Evolutionary conservation across 2,888 invertebrate species (phyloP), one percentile per base, ranked within the genome.

Genomic region (Aplocera efformata): DNA sequence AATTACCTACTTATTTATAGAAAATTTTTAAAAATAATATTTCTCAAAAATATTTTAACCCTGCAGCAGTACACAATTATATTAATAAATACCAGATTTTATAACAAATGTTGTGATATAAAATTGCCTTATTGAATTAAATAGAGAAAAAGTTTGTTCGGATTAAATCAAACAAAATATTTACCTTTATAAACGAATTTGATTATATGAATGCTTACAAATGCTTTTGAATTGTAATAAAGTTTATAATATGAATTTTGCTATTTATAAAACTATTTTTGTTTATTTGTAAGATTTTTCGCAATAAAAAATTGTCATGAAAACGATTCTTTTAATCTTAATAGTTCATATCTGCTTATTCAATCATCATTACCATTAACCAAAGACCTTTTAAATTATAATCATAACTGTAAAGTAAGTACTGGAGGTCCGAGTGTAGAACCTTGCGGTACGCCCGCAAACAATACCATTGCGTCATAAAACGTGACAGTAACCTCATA

Each of bases 51-150:
- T n/a, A n/a, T n/a, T n/a, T n/a, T n/a, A n/a, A n/a, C n/a, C n/a
- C n/a, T n/a, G n/a, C n/a, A n/a, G 13, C 2, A 17, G 13, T 17
- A 17, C 13, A 17, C 5, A 17, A 3, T 3, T 17, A 17, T 5
- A 17, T 3, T 3, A 17, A 3, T 2, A 24, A 11, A 27, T 42
- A 17, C 17, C 38, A 13, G 7, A 34, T 31, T 33, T 31, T 52
- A 42, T 54, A 60, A 67, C 58, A 58, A 60, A 67, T 42, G 63
- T 63, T 82, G 83, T 84, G 83, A 84, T 84, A 84, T 72, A 46
- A 73, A 69, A 74, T 74, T 82, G 79, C 80, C 84, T 80, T 81
- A 48, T 31, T 32, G 31, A 27, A 39, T 17, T 60, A 60, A 55
- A 10, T 58, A 36, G 45, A 47, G 32, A 50, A 47, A 54, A 31